Evolutionary conservation across 1,140 invertebrate genomes (phyloP).

Genomic region (Zophobas morio): DNA sequence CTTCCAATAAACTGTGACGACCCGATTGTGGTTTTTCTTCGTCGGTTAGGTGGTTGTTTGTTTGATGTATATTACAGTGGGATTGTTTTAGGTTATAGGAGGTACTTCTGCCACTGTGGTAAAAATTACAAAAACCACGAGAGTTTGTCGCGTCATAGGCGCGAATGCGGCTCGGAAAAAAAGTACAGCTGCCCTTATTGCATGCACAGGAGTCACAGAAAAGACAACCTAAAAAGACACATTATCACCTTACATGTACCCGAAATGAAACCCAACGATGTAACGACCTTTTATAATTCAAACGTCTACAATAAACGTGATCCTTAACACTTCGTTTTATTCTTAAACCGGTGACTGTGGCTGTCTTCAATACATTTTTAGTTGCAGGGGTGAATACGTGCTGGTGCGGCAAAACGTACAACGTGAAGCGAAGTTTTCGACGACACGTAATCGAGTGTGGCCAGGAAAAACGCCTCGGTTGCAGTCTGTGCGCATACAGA

Average conservation of each 20-base stretch:
- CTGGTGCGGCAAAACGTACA: conserved; percentile 13
- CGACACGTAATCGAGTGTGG: conserved; percentile 49
- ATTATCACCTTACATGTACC: conserved; percentile 6
- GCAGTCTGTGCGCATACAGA: conserved; percentile 49
- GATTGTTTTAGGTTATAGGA: conserved; percentile 11
- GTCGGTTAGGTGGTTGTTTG: not conserved
- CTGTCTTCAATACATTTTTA: conserved; percentile 3
- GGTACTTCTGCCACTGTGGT: conserved; percentile 36
- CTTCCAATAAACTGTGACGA: conserved; percentile 21
- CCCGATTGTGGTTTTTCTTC: not conserved
- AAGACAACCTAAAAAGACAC: conserved; percentile 48
- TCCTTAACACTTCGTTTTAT: no score
- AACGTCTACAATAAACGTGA: no score
- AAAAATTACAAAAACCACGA: conserved; percentile 42
- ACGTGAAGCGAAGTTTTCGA: not conserved
- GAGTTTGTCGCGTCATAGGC: conserved; percentile 26
- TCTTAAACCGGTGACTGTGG: not conserved
- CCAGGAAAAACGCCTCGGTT: conserved; percentile 51
- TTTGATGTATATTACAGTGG: not conserved
- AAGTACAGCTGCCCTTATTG: conserved; percentile 51
- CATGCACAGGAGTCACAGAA: conserved; percentile 53
- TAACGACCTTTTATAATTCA: no score
- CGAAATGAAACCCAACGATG: no score
- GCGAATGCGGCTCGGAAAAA: conserved; percentile 49
- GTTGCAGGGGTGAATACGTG: conserved; percentile 21